These are phyloP conservation scores for Magallana nippona DNA, from an alignment of 2,888 invertebrate species.

Conservation along the genomic window DNA sequence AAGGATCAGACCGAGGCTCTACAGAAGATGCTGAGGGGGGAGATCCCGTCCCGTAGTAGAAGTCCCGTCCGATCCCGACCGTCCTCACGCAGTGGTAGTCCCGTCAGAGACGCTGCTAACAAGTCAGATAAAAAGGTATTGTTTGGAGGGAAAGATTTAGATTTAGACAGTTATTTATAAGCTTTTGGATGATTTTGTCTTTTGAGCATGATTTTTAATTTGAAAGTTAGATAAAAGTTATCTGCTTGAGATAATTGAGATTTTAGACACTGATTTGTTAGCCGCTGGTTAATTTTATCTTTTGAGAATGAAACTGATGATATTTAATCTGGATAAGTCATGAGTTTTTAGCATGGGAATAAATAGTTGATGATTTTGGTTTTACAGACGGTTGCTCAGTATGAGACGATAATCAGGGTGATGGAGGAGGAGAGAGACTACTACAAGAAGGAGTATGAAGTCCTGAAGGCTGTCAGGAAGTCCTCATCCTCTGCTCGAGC, in stretches of 20 bases:
- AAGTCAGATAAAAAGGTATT: constrained; percentile 67
- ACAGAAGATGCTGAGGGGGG: constrained; percentile 70
- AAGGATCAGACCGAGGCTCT: constrained; percentile 76
- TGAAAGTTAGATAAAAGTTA: too few species aligned
- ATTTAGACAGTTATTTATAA: too few species aligned
- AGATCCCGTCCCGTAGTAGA: constrained; percentile 60
- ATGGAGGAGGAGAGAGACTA: constrained; percentile 78
- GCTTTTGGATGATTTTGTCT: too few species aligned
- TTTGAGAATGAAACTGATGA: too few species aligned
- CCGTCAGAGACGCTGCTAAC: constrained; percentile 61
- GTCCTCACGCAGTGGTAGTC: constrained; percentile 66
- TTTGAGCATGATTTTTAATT: too few species aligned
- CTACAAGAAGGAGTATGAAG: constrained; percentile 77
- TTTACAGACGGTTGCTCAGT: constrained; percentile 71
- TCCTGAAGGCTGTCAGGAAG: constrained; percentile 68
- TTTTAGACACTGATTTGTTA: too few species aligned
- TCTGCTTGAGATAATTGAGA: too few species aligned
- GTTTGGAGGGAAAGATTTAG: too few species aligned
- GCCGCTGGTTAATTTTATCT: too few species aligned
- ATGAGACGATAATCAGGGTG: constrained; percentile 74
- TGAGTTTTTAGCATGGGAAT: background rate
- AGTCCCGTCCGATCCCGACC: constrained; percentile 64
- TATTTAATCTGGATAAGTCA: too few species aligned
- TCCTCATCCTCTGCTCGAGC: constrained; percentile 77
- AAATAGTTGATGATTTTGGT: background rate